phyloP scores from a whole-genome alignment of 2,888 invertebrate species.

The Drosophila anomalipes region DNA sequence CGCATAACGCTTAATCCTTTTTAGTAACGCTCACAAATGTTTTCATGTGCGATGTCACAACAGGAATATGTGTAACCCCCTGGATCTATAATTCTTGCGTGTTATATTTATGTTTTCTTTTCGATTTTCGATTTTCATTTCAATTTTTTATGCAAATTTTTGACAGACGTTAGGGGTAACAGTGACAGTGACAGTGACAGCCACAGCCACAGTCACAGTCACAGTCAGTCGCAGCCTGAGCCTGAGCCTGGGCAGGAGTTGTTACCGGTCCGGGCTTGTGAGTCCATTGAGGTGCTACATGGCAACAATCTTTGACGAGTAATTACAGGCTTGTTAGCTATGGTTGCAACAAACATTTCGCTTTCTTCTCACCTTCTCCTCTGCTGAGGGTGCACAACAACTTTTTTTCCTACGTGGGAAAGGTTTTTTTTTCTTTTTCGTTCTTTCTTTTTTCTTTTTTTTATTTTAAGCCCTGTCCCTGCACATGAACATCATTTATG shows the following conservation, averaged over 20 bases:
- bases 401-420: slow-evolving; percentile 62
- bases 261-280: slow-evolving; percentile 9
- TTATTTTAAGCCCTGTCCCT: slow-evolving; percentile 14
- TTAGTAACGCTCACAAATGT: slow-evolving; percentile 68
- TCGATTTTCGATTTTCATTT: slow-evolving; percentile 12
- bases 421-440: slow-evolving; percentile 44
- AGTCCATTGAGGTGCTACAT: slow-evolving; percentile 76
- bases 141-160: slow-evolving; percentile 71
- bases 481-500: slow-evolving; percentile 66
- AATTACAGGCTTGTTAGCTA: slow-evolving; percentile 83
- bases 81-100: slow-evolving; percentile 14
- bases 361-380: slow-evolving; percentile 4
- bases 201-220: too few relatives aligned
- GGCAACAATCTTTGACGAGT: slow-evolving; percentile 77
- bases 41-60: slow-evolving; percentile 74
- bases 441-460: slow-evolving; percentile 11
- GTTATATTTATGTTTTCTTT: slow-evolving; percentile 19
- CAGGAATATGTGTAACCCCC: slow-evolving; percentile 31
- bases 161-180: slow-evolving; percentile 51
- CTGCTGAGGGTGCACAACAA: slow-evolving; percentile 51
- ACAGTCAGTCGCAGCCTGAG: slow-evolving; percentile 30
- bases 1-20: slow-evolving; percentile 62
- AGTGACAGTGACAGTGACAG: background rate
- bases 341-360: slow-evolving; percentile 73
- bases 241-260: slow-evolving; percentile 6